A percentile compares a stretch with the other conserved stretches of the same genome.
Evolutionary conservation across 92 coral and sea anemone genomes (phyloP).

Genomic region (Nematostella vectensis): DNA sequence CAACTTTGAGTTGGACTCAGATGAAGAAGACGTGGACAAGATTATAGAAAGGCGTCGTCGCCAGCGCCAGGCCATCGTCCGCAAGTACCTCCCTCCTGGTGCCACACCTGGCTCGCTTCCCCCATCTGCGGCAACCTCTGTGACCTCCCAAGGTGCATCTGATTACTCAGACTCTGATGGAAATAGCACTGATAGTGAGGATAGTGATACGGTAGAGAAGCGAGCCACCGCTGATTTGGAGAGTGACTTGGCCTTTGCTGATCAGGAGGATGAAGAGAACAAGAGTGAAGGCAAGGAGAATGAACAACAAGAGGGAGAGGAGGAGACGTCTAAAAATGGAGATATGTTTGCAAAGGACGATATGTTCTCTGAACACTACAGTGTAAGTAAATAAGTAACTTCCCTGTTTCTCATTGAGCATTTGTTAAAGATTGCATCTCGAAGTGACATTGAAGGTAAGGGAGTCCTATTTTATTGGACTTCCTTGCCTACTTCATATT

Average conservation of each 20-base stretch:
- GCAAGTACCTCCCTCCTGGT: conserved; percentile 53
- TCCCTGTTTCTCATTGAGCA: too few relatives aligned
- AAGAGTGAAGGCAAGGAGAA: conserved; percentile 18
- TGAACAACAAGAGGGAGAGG: conserved; percentile 17
- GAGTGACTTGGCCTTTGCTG: conserved; percentile 40
- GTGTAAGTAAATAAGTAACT: conserved; percentile 41
- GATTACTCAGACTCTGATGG: conserved; percentile 38
- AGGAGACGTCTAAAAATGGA: conserved; percentile 36
- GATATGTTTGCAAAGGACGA: conserved; percentile 93
- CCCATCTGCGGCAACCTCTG: conserved; percentile 58
- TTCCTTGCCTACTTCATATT: too few relatives aligned
- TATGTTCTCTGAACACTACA: conserved; percentile 81
- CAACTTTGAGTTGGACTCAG: conserved; percentile 87
- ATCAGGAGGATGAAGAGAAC: background rate
- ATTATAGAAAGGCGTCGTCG: conserved; percentile 74
- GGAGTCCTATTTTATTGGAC: too few relatives aligned
- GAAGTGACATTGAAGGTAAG: too few relatives aligned
- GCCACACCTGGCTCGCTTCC: conserved; percentile 46
- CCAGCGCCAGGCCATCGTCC: conserved; percentile 73
- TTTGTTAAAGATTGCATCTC: too few relatives aligned
- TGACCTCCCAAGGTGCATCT: conserved; percentile 52
- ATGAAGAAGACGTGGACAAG: conserved; percentile 85
- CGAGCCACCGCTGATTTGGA: conserved; percentile 73
- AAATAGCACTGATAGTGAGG: conserved; percentile 58
- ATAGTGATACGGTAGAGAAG: conserved; percentile 60